A percentile compares a stretch with the other conserved stretches of the same genome.
Conservation (phyloP, 2,797 vertebrate species). For the Sibirionetta formosa region DNA sequence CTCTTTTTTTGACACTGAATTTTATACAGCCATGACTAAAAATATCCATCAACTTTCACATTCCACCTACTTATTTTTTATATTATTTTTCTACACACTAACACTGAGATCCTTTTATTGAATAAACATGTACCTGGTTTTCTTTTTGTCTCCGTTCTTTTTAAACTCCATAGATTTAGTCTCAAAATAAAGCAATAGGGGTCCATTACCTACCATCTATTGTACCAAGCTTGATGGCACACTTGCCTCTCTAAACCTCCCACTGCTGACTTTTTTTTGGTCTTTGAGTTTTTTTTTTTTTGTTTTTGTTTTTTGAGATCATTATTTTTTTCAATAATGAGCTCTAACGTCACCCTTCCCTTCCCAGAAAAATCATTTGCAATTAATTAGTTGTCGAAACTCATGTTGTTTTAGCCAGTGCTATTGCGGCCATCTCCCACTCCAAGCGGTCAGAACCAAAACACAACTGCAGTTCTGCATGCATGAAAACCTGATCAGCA, state of each 20-base stretch:
- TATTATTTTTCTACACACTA: neutral
- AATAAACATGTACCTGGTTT: neutral
- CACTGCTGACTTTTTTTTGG: neutral
- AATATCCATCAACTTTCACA: constrained; percentile 69
- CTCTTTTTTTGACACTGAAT: constrained; percentile 54
- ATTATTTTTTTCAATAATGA: neutral
- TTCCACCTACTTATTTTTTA: neutral
- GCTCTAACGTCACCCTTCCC: neutral
- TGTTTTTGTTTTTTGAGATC: too few species aligned
- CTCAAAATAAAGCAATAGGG: neutral
- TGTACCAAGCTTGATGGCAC: neutral
- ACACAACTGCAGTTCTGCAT: neutral
- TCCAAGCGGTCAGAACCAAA: constrained; percentile 18
- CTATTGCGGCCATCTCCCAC: neutral
- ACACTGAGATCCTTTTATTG: neutral
- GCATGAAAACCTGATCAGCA: neutral
- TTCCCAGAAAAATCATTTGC: neutral
- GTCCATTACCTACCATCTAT: neutral
- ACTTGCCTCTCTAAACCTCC: neutral
- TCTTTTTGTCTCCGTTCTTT: neutral
- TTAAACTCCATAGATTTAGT: neutral
- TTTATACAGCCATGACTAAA: constrained; percentile 73
- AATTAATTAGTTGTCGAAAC: neutral
- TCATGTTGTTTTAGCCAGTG: neutral
- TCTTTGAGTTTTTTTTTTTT: too few species aligned